Evolutionary conservation across 2,113 vertebrate species (phyloP).

Genomic region (Passer domesticus): DNA sequence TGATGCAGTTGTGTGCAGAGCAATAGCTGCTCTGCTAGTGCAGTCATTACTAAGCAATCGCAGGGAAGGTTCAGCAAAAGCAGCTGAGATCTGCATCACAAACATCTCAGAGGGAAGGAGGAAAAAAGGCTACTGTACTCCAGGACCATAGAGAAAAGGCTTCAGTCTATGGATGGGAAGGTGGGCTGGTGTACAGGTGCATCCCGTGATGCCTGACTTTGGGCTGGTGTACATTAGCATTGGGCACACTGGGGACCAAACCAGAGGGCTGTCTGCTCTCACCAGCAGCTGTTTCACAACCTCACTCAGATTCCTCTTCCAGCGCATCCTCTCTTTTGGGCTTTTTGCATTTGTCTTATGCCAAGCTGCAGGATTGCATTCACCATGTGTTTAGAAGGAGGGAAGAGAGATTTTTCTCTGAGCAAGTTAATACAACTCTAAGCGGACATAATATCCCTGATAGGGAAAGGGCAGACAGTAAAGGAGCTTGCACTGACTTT

Average conservation of each 20-base stretch:
- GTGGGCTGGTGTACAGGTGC: not conserved
- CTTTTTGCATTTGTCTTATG: not conserved
- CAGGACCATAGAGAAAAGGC: fast-evolving
- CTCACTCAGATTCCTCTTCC: not conserved
- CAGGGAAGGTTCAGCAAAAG: not conserved
- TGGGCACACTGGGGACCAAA: not conserved
- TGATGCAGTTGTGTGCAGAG: not conserved
- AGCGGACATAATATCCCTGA: not conserved
- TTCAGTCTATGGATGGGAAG: not conserved
- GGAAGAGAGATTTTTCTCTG: not conserved
- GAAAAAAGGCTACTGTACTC: not conserved
- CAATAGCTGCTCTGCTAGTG: not conserved
- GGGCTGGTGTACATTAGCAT: not conserved
- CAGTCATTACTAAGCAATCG: not conserved
- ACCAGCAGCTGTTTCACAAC: not conserved
- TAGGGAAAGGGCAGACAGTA: not conserved
- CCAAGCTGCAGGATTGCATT: not conserved
- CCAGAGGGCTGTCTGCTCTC: not conserved
- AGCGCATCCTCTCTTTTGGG: fast-evolving
- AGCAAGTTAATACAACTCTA: not conserved
- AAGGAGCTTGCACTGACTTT: not conserved
- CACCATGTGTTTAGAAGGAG: fast-evolving
- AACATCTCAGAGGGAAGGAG: not conserved
- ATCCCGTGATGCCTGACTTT: fast-evolving
- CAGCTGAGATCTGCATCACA: not conserved